Conservation (phyloP, 2,113 vertebrate genomes). For the Hemicordylus capensis region DNA sequence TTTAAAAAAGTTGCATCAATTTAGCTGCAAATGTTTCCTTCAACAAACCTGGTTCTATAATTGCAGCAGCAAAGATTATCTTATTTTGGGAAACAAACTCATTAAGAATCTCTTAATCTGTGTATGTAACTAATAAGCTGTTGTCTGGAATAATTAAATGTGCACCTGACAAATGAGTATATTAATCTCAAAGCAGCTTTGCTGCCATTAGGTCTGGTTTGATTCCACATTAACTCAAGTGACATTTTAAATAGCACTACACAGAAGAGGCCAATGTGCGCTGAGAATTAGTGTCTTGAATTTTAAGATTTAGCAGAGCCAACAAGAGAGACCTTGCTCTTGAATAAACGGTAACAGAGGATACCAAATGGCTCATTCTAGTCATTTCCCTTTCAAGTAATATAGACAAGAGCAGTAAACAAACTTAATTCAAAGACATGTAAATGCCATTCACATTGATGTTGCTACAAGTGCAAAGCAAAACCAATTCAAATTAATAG, state of each 20-base stretch:
- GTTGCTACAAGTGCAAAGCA: constrained; percentile 55
- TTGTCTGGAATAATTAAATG: constrained; percentile 36
- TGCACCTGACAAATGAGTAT: constrained; percentile 47
- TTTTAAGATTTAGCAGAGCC: constrained; percentile 53
- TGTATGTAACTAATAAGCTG: constrained; percentile 29
- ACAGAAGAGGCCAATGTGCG: constrained; percentile 65
- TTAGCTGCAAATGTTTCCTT: neutral
- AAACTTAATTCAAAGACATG: constrained; percentile 53
- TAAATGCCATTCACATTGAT: constrained; percentile 27
- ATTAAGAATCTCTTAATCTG: constrained; percentile 39
- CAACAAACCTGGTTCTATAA: constrained; percentile 42
- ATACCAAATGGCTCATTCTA: constrained; percentile 50
- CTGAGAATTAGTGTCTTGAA: constrained; percentile 55
- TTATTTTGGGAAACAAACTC: constrained; percentile 4
- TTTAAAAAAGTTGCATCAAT: neutral
- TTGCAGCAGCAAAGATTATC: constrained; percentile 37
- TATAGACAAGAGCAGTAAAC: constrained; percentile 50
- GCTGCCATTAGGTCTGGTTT: constrained; percentile 48
- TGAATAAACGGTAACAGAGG: constrained; percentile 38
- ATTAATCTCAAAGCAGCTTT: constrained; percentile 20
- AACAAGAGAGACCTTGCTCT: constrained; percentile 43
- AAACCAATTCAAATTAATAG: constrained; percentile 48
- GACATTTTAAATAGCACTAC: constrained; percentile 59
- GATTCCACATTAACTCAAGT: constrained; percentile 69
- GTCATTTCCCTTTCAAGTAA: constrained; percentile 46